phyloP scores from a whole-genome alignment of 2,113 vertebrate genomes.

The Cinclus cinclus region DNA sequence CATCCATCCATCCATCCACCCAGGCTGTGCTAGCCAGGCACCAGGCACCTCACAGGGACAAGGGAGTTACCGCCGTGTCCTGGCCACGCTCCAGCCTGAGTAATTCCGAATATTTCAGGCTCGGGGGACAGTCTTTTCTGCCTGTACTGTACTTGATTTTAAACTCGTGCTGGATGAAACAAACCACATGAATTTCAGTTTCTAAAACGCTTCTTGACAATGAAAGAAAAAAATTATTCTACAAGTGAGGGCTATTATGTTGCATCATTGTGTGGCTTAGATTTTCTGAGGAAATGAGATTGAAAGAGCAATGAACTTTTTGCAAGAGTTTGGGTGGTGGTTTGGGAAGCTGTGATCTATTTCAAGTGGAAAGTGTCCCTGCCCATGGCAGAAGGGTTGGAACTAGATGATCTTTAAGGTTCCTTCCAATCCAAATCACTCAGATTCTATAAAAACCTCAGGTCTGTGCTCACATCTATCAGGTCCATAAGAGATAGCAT shows the following conservation, averaged over 20 bases:
- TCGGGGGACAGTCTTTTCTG: not conserved
- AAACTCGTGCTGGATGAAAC: not conserved
- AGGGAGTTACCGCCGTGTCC: not conserved
- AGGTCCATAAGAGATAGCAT: accelerated
- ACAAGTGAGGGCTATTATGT: not conserved
- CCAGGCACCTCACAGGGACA: not conserved
- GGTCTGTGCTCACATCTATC: not conserved
- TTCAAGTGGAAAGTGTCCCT: not conserved
- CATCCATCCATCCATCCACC: no score
- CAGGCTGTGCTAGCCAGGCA: not conserved
- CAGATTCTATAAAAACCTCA: not conserved
- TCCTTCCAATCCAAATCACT: not conserved
- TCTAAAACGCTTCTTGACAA: not conserved
- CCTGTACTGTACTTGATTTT: not conserved
- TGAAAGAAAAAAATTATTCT: not conserved
- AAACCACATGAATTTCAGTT: not conserved
- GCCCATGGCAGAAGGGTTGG: not conserved
- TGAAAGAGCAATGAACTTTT: not conserved
- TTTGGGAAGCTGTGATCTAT: not conserved
- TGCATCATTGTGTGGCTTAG: not conserved
- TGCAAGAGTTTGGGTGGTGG: not conserved
- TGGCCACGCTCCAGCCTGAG: not conserved
- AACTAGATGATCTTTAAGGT: not conserved
- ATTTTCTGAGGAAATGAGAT: not conserved
- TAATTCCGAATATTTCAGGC: conserved; percentile 2